Percentiles rank a stretch among this genome's conserved stretches.
phyloP scores from a whole-genome alignment of 2,888 invertebrate genomes.

The Archaeoteleia sp. region DNA sequence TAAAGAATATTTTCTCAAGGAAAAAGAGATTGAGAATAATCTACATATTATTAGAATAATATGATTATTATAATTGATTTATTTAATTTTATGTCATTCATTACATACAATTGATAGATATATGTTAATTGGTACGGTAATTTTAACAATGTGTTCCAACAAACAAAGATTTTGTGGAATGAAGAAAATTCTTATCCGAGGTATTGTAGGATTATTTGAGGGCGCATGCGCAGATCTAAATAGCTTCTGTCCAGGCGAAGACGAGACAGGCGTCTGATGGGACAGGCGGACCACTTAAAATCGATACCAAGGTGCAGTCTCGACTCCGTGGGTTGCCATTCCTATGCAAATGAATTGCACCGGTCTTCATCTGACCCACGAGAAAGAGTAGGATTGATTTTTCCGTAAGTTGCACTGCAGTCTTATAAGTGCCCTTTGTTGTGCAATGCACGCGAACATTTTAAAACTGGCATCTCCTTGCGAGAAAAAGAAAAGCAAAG shows the following conservation, averaged over 20 bases:
- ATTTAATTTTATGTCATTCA: too few relatives aligned
- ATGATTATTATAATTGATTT: too few relatives aligned
- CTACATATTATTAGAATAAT: too few relatives aligned
- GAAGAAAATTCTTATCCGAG: too few relatives aligned
- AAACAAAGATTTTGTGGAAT: too few relatives aligned
- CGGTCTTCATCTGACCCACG: conserved; percentile 39
- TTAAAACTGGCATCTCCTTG: background rate
- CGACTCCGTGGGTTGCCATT: conserved; percentile 70
- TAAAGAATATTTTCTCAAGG: conserved; percentile 33
- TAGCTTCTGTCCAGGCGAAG: conserved; percentile 71
- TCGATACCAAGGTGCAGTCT: conserved; percentile 71
- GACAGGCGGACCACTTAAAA: conserved; percentile 73
- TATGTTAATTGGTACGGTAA: too few relatives aligned
- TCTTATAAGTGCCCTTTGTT: too few relatives aligned
- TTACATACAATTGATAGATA: too few relatives aligned
- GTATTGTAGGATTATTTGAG: too few relatives aligned
- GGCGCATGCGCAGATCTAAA: conserved; percentile 71
- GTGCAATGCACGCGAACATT: background rate
- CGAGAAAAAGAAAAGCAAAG: too few relatives aligned
- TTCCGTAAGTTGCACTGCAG: conserved; percentile 57
- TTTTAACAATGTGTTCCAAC: too few relatives aligned
- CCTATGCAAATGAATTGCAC: conserved; percentile 74
- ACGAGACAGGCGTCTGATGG: conserved; percentile 73
- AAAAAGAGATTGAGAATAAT: conserved; percentile 12
- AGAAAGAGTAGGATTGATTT: conserved; percentile 58